Evolutionary conservation across 2,888 invertebrate species (phyloP), one percentile per base, ranked within the genome.

Genomic region (Parapristionchus giblindavisi): DNA sequence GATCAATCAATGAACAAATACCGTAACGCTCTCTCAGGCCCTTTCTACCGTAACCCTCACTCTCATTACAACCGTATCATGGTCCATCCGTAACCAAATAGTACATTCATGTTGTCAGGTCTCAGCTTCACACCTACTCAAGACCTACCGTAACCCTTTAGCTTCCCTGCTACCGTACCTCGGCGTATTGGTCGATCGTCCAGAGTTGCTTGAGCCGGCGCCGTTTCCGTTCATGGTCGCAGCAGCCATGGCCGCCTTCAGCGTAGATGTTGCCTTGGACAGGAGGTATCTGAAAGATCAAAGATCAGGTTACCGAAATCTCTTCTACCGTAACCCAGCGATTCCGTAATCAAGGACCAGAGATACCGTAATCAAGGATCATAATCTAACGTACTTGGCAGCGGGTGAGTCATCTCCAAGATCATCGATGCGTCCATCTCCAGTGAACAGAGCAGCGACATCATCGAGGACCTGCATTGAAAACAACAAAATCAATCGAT

Each of bases 361-460:
- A 24, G 54, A 6, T 54, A 14, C n/a, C 21, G 48, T 6, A 54
- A 24, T 54, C 54, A 24, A 24, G 24, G 54, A n/a, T 6, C 24
- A 6, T 5, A 54, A n/a, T 6, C 6, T n/a, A 14, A 29, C 29
- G 27, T 29, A 65, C 63, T 43, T 65, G 43, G 63, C 63, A 11
- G 43, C 43, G 14, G 40, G 43, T 5, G 38, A 38, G 40, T 71
- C 70, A 1, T 17, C 34, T 1, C 61, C 73, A n/a, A 61, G 36
- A 21, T 80, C 81, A 1, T 72, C 76, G 48, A 58, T 51, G 4
- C 68, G 48, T 17, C 78, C 68, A 52, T 83, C 80, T 1, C 76
- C 75, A 4, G 78, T 77, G 77, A 83, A 81, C 24, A 83, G 76
- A 24, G 83, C 83, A 4, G 81, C 83, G 14, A 83, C 83, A 76